These are phyloP conservation scores for Procavia capensis DNA, from an alignment of 2,113 vertebrate genomes.

Conservation along the genomic window DNA sequence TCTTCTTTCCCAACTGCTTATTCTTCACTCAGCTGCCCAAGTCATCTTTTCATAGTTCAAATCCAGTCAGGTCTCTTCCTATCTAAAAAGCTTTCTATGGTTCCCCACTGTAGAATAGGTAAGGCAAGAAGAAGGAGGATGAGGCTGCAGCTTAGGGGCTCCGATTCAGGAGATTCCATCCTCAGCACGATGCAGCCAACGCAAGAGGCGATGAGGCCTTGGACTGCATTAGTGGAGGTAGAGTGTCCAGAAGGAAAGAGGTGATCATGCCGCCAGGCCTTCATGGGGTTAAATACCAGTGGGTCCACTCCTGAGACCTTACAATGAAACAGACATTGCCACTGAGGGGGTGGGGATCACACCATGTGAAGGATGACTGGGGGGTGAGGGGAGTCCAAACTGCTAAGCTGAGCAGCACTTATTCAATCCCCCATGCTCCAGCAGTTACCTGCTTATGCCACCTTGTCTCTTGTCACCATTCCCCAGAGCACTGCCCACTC, in stretches of 20 bases:
- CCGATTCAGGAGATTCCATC: neutral
- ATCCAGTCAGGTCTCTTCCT: too few species aligned
- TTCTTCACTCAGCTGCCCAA: neutral
- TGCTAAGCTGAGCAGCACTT: too few species aligned
- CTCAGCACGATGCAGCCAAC: neutral
- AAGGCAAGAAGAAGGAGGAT: neutral
- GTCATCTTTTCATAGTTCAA: neutral
- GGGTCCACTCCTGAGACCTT: neutral
- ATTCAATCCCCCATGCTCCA: neutral
- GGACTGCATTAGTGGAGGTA: neutral
- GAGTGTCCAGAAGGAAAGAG: neutral
- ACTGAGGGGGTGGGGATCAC: neutral
- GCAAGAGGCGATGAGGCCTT: neutral
- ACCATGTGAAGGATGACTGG: neutral
- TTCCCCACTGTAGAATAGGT: too few species aligned
- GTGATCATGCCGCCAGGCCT: neutral
- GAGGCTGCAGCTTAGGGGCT: neutral
- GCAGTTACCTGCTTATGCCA: fast-evolving
- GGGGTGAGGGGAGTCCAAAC: neutral
- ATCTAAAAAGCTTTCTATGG: neutral
- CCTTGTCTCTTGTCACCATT: neutral
- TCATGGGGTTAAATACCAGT: too few species aligned
- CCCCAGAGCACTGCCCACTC: neutral
- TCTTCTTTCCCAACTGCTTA: neutral
- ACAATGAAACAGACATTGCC: neutral